These are phyloP conservation scores for Scaptomyza polygonia DNA, from an alignment of 2,888 invertebrate genomes.

Conservation along the genomic window DNA sequence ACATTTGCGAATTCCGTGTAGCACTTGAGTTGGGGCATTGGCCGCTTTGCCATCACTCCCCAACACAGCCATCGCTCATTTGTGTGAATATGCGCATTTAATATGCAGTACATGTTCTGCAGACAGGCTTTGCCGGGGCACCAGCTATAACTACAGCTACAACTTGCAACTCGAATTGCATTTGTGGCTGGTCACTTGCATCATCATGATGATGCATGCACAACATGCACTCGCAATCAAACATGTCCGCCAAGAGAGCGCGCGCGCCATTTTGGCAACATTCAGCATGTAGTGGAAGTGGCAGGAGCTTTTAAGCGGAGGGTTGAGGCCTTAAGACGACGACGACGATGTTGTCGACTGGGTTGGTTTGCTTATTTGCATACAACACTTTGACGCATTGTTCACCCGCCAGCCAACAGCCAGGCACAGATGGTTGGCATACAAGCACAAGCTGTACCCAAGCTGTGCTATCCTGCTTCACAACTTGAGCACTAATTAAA, in stretches of 20 bases:
- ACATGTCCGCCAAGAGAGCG: constrained; percentile 58
- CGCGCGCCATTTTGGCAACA: constrained; percentile 53
- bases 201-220: constrained; percentile 60
- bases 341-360: constrained; percentile 5
- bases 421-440: constrained; percentile 22
- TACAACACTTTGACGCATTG: constrained; percentile 72
- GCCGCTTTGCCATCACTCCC: constrained; percentile 8
- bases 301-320: not conserved
- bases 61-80: constrained; percentile 10
- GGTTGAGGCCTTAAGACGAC: constrained; percentile 18
- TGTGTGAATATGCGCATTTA: constrained; percentile 53
- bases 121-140: constrained; percentile 51
- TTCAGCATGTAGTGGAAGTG: constrained; percentile 1
- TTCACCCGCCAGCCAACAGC: constrained; percentile 33
- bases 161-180: constrained; percentile 12
- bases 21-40: constrained; percentile 25
- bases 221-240: constrained; percentile 72
- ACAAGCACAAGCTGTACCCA: constrained; percentile 43
- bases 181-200: constrained; percentile 45
- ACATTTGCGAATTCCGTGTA: constrained; percentile 29
- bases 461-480: constrained; percentile 14
- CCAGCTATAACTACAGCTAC: not conserved
- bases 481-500: constrained; percentile 64
- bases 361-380: constrained; percentile 54
- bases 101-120: constrained; percentile 68